Conservation (phyloP, 2,888 invertebrate species). For the Clanis bilineata region DNA sequence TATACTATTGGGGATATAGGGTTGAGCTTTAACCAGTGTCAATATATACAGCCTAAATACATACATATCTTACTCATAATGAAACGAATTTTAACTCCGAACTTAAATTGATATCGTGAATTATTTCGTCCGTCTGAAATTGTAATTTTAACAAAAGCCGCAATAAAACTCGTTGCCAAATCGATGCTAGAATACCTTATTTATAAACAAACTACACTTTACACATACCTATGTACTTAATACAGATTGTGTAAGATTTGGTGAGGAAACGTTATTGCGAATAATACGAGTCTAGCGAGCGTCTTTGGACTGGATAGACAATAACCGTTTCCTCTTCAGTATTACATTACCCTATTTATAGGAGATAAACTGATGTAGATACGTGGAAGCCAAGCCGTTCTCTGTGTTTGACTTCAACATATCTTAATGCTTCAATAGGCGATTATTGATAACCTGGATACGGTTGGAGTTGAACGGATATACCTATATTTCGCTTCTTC, state of each 20-base stretch:
- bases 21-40: too few species aligned
- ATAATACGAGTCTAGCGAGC: slow-evolving; percentile 50
- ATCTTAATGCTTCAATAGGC: neutral
- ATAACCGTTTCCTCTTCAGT: slow-evolving; percentile 54
- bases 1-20: too few species aligned
- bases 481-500: too few species aligned
- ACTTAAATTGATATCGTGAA: too few species aligned
- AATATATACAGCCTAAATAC: too few species aligned
- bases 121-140: too few species aligned
- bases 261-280: slow-evolving; percentile 52
- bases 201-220: neutral
- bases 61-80: too few species aligned
- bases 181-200: neutral
- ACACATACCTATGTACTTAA: neutral
- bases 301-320: slow-evolving; percentile 45
- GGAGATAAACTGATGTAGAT: slow-evolving; percentile 19
- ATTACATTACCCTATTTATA: slow-evolving; percentile 45
- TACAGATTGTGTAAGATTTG: slow-evolving; percentile 11
- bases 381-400: neutral
- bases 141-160: too few species aligned
- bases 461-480: neutral
- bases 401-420: neutral
- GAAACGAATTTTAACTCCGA: too few species aligned
- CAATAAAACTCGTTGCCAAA: neutral
- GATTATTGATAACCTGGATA: neutral